Base-by-base conservation (phyloP, 2,113 vertebrate species). In the Glaucomys volans region DNA sequence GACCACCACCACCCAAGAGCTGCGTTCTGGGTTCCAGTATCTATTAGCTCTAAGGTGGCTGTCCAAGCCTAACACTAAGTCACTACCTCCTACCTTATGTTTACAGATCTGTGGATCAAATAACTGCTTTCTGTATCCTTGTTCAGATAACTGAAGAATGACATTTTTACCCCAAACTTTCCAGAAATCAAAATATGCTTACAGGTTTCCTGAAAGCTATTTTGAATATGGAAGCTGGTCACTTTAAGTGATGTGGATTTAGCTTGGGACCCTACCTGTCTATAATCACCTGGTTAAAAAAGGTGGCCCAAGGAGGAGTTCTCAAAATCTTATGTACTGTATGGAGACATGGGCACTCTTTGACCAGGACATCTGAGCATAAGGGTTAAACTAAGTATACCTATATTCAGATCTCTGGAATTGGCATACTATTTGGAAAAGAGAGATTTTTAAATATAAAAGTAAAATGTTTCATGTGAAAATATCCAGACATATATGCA, bases 401-500 rank as follows among this genome's bases (percentile, higher is more conserved):
- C 32, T 79, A 64, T 26, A 95, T 71, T 87, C 71, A 59, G 13
- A 79, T 62, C 16, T 72, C 74, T 93, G 35, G 35, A 81, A 74
- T 91, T 83, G 62, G 44, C 28, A 81, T 0, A 69, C 18, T 59
- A 67, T n/a, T 74, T 13, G 71, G 4, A 16, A n/a, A 87, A 79
- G 91, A 86, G 44, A 28, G 1, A 40, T 59, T 74, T 91, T 64
- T 93, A 84, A 96, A 84, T 85, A 44, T 12, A 91, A 92, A 74
- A 86, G 14, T 42, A 93, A 94, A 95, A 84, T 17, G 50, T 59
- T 66, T n/a, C 69, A 67, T 90, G 10, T 87, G 54, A 96, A 87
- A 87, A 90, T 44, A 92, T 79, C 30, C 24, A n/a, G 30, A 84
- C 83, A 71, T 50, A 74, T 20, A 72, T 52, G 87, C 66, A 85